Conservation (phyloP, 1,140 invertebrate species). For the Drosophila tropicalis region DNA sequence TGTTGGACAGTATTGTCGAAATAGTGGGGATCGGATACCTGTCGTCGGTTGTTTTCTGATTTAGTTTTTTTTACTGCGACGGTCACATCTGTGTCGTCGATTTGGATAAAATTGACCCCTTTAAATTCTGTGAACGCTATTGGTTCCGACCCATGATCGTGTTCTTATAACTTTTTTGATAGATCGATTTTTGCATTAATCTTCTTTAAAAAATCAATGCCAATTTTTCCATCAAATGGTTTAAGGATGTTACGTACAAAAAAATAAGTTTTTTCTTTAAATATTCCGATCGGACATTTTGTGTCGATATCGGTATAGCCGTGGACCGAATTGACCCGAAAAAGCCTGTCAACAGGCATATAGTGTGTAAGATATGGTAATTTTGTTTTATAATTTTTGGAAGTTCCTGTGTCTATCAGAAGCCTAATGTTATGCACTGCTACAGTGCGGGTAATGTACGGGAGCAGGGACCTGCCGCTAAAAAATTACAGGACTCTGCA, state of each 20-base stretch:
- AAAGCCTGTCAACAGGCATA: constrained; percentile 25
- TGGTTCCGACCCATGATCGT: neutral
- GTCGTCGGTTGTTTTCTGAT: too few species aligned
- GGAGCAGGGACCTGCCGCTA: constrained; percentile 37
- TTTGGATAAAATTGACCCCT: constrained; percentile 4
- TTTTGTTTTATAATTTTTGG: constrained; percentile 38
- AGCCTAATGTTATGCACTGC: constrained; percentile 35
- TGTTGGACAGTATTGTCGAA: too few species aligned
- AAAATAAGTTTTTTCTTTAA: constrained; percentile 17
- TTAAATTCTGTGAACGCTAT: too few species aligned
- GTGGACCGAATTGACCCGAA: constrained; percentile 29
- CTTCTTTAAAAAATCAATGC: too few species aligned
- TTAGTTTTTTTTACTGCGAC: too few species aligned
- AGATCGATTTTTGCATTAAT: neutral
- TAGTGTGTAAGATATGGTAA: constrained; percentile 11
- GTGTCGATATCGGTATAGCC: constrained; percentile 27
- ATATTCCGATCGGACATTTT: constrained; percentile 28
- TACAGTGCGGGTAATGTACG: constrained; percentile 27
- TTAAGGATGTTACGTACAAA: constrained; percentile 4
- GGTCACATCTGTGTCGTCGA: too few species aligned
- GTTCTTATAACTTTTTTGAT: neutral
- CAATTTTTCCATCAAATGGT: constrained; percentile 1
- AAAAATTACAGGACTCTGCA: constrained; percentile 32
- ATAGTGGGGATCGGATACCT: too few species aligned
- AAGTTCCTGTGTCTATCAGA: constrained; percentile 35